Conservation (phyloP, 1,140 invertebrate species). For the Drosophila tristis region DNA sequence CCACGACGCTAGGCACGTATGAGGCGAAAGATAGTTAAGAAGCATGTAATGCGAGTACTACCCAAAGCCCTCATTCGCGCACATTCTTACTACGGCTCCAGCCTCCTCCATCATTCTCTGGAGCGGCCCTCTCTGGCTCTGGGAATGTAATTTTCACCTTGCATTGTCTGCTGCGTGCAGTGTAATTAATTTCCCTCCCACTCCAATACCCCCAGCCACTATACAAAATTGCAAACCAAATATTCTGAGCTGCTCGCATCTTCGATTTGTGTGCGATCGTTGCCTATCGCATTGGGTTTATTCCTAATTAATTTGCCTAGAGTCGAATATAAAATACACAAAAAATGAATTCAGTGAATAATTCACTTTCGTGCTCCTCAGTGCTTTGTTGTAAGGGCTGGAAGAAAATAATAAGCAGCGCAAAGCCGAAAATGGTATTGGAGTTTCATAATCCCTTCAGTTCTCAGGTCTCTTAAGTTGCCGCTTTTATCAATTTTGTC, state of each 20-base stretch:
- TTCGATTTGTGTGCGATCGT: slow-evolving; percentile 38
- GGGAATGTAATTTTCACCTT: slow-evolving; percentile 73
- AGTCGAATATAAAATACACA: slow-evolving; percentile 45
- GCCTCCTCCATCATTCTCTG: not conserved
- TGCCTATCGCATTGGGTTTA: slow-evolving; percentile 26
- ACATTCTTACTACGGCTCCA: no score
- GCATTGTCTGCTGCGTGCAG: slow-evolving; percentile 62
- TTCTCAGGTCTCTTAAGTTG: no score
- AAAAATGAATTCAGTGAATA: no score
- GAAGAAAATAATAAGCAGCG: no score
- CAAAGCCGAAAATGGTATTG: no score
- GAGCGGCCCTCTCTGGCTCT: not conserved
- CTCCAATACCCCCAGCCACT: not conserved
- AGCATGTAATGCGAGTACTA: slow-evolving; percentile 64
- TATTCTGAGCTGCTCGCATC: slow-evolving; percentile 32
- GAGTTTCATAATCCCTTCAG: no score
- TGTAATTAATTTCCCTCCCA: slow-evolving; percentile 61
- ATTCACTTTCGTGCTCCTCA: no score
- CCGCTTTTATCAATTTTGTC: no score
- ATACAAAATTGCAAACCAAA: slow-evolving; percentile 16
- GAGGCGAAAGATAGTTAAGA: slow-evolving; percentile 62
- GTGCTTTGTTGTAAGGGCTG: no score
- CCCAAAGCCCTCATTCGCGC: not conserved
- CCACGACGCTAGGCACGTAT: slow-evolving; percentile 56
- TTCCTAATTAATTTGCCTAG: slow-evolving; percentile 61